A percentile compares a stretch with the other conserved stretches of the same genome.
Evolutionary conservation across 2,888 invertebrate species (phyloP).

Genomic region (Eupeodes luniger): DNA sequence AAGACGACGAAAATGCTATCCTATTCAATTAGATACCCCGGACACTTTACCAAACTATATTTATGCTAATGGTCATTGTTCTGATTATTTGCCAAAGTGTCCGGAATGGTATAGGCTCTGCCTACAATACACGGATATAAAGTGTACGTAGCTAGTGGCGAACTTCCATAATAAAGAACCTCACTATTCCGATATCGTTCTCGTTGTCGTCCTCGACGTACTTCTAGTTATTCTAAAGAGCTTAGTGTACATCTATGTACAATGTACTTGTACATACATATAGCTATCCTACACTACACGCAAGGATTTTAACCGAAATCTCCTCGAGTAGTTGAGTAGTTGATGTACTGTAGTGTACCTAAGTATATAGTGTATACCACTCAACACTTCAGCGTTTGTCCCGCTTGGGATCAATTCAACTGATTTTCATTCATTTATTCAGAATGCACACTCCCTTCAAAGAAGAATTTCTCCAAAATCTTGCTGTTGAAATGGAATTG

Average conservation of each 20-base stretch:
- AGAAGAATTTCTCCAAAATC: constrained; percentile 1
- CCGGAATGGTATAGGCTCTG: constrained; percentile 21
- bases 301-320: constrained; percentile 40
- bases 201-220: constrained; percentile 17
- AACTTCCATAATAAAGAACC: constrained; percentile 45
- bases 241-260: neutral
- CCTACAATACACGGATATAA: neutral
- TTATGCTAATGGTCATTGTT: constrained; percentile 75
- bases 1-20: constrained; percentile 33
- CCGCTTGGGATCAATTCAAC: constrained; percentile 69
- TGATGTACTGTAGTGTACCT: neutral
- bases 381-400: constrained; percentile 58
- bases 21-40: constrained; percentile 71
- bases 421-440: constrained; percentile 64
- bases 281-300: neutral
- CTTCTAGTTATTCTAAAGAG: constrained; percentile 25
- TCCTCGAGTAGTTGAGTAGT: constrained; percentile 2
- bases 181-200: constrained; percentile 9
- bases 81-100: constrained; percentile 74
- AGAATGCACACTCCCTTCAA: neutral
- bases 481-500: neutral
- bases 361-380: neutral
- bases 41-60: constrained; percentile 63
- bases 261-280: too few relatives aligned
- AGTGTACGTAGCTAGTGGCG: constrained; percentile 3